phyloP scores from a whole-genome alignment of 2,113 vertebrate genomes.

The Argyrosomus japonicus region DNA sequence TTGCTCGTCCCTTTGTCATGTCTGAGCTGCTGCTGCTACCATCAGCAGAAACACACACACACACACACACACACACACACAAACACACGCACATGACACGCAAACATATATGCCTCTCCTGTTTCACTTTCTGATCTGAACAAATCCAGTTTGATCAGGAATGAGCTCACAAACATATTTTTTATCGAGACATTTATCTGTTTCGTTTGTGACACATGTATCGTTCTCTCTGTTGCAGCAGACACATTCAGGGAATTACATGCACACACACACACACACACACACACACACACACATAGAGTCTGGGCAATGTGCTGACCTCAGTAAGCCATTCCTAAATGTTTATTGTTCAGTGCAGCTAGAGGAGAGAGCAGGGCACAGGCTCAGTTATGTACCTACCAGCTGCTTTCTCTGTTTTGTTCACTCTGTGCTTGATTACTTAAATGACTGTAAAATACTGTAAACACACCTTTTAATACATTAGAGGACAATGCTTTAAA shows the following conservation, averaged over 20 bases:
- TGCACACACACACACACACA: conserved; percentile 32
- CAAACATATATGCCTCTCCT: conserved; percentile 12
- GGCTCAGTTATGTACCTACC: conserved; percentile 9
- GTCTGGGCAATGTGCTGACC: conserved; percentile 78
- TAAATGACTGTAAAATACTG: conserved; percentile 2
- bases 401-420: conserved; percentile 38
- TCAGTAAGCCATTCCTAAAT: conserved; percentile 68
- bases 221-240: background rate
- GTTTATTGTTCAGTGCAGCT: conserved; percentile 70
- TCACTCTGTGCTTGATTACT: conserved; percentile 5
- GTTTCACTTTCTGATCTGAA: conserved; percentile 20
- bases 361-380: conserved; percentile 44
- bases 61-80: conserved; percentile 16
- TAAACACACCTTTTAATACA: background rate
- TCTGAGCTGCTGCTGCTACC: conserved; percentile 71
- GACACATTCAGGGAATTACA: conserved; percentile 25
- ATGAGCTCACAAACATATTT: conserved; percentile 1
- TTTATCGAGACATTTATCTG: background rate
- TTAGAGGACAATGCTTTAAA: background rate
- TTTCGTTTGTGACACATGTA: background rate
- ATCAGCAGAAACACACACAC: conserved; percentile 79
- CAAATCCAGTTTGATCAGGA: conserved; percentile 24
- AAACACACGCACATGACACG: conserved; percentile 40
- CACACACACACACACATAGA: conserved; percentile 35
- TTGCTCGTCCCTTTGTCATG: conserved; percentile 81